These are phyloP conservation scores for Brachylomia viminalis DNA, from an alignment of 2,888 invertebrate genomes.

Conservation along the genomic window DNA sequence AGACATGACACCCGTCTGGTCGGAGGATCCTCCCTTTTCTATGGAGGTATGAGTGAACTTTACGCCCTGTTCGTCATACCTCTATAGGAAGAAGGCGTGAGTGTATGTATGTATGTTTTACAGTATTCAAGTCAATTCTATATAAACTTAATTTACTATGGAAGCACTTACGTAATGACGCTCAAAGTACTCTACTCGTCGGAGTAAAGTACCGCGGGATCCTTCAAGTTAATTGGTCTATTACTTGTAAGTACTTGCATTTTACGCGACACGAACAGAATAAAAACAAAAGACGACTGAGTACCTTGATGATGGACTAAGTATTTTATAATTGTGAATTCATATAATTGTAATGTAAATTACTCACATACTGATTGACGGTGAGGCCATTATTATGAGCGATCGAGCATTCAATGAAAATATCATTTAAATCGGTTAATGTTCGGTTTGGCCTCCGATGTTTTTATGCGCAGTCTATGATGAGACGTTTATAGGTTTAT, in stretches of 20 bases:
- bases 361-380: conserved; percentile 56
- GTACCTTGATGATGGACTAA: conserved; percentile 44
- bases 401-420: conserved; percentile 63
- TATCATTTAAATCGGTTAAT: conserved; percentile 70
- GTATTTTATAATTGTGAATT: conserved; percentile 55
- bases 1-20: too few species aligned
- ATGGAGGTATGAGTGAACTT: too few species aligned
- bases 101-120: too few species aligned
- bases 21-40: too few species aligned
- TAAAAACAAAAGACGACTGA: conserved; percentile 47
- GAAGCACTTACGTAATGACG: conserved; percentile 28
- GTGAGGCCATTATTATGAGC: conserved; percentile 64
- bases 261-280: conserved; percentile 48
- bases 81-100: too few species aligned
- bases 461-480: conserved; percentile 66
- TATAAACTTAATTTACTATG: neutral
- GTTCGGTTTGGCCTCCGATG: conserved; percentile 68
- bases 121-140: conserved; percentile 2
- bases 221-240: conserved; percentile 64
- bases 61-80: too few species aligned
- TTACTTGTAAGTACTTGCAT: conserved; percentile 48
- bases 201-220: conserved; percentile 39
- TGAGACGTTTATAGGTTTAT: conserved; percentile 49
- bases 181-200: conserved; percentile 15
- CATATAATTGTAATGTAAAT: conserved; percentile 64